phyloP scores from a whole-genome alignment of 2,888 invertebrate genomes.

The Mimachlamys varia region DNA sequence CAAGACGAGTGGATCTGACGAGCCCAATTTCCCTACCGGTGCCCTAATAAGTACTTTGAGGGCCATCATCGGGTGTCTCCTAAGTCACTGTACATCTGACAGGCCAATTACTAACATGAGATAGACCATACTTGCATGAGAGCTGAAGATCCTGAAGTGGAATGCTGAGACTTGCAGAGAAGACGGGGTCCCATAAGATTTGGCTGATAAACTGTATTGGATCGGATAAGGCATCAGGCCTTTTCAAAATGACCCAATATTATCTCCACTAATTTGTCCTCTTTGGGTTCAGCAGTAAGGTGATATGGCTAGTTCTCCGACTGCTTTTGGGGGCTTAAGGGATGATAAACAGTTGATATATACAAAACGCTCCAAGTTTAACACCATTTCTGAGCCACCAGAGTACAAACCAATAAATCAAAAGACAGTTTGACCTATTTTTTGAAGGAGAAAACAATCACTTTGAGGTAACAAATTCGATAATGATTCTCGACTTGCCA shows the following conservation, averaged over 20 bases:
- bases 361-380: background rate
- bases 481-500: background rate
- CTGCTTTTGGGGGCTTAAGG: background rate
- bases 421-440: background rate
- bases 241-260: background rate
- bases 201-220: background rate
- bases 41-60: background rate
- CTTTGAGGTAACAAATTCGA: background rate
- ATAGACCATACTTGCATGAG: slow-evolving; percentile 16
- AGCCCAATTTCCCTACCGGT: background rate
- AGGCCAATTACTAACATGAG: slow-evolving; percentile 1
- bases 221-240: background rate
- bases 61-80: background rate
- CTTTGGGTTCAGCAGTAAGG: background rate
- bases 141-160: slow-evolving; percentile 1
- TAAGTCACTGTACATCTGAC: slow-evolving; percentile 28
- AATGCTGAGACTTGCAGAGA: background rate
- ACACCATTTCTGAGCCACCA: background rate
- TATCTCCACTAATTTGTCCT: background rate
- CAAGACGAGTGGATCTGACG: too few species aligned
- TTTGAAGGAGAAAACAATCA: background rate
- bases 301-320: background rate
- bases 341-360: background rate
- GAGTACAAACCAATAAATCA: background rate
- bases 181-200: background rate